Conservation (phyloP, 2,797 vertebrate species). For the Pelobates cultripes region DNA sequence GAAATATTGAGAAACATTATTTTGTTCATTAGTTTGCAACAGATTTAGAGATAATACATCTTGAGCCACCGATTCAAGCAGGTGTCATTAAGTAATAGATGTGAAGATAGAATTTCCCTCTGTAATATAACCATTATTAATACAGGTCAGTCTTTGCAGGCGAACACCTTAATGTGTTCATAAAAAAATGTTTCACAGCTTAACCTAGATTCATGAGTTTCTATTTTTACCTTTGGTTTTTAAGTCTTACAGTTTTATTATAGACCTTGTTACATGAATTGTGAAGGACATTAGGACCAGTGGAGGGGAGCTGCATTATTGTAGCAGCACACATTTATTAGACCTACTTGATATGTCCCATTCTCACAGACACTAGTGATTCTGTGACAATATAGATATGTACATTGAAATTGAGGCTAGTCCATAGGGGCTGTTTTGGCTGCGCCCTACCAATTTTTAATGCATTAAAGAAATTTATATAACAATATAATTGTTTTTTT, state of each 20-base stretch:
- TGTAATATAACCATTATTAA: conserved; percentile 10
- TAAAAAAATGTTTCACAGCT: conserved; percentile 38
- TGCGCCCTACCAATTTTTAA: no score
- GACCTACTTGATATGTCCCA: background rate
- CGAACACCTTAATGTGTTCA: conserved; percentile 36
- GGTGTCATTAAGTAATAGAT: background rate
- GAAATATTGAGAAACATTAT: no score
- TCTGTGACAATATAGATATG: background rate
- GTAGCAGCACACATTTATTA: conserved; percentile 1
- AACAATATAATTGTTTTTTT: no score
- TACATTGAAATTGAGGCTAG: no score
- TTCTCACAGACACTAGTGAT: background rate
- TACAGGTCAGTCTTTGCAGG: conserved; percentile 34
- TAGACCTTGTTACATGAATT: conserved; percentile 16
- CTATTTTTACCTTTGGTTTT: conserved; percentile 40
- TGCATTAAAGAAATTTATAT: no score
- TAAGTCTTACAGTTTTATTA: conserved; percentile 30
- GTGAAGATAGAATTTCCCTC: background rate
- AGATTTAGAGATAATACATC: background rate
- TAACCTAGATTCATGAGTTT: conserved; percentile 54
- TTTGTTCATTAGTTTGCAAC: background rate
- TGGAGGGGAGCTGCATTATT: conserved; percentile 16
- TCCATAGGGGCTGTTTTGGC: no score
- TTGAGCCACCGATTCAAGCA: background rate
- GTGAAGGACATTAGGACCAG: conserved; percentile 19